Base-by-base conservation (phyloP, 2,888 invertebrate genomes). In the Orchesella flavescens region DNA sequence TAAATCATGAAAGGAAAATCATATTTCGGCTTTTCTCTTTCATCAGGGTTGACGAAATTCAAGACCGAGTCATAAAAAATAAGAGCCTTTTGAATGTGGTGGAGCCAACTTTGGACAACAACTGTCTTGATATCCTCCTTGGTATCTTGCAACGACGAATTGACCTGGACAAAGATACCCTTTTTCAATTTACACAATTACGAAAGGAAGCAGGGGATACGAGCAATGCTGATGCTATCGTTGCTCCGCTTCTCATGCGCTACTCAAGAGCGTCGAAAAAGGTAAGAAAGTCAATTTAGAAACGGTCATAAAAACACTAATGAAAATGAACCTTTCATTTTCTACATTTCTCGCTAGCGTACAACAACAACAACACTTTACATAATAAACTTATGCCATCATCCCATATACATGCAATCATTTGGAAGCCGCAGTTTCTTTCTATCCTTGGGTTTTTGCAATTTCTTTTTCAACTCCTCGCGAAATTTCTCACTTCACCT, bases 21-120 rank as follows among this genome's bases (percentile, higher is more conserved):
- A 34, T 34, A 2, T 34, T 7, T 34, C 34, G 3, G 2, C 7
- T 34, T 2, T 34, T 34, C 7, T 34, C 34, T 34, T 34, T 34
- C 34, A 86, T 34, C 34, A 86, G 88, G 76, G 86, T 86, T 89
- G 93, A 93, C 10, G 97, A 97, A 89, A 96, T 97, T 71, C 97
- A 97, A 90, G 94, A 96, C 87, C 91, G 97, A 0, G 92, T 97
- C 76, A 97, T 97, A 89, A 96, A 97, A 91, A 97, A 97, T 91
- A 96, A 97, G 91, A 95, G 96, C 0, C 91, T 97, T 53, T 91
- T 96, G 85, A 97, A 92, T 88, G 91, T 91, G 10, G 90, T 92
- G 15, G 92, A 92, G 87, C 92, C 96, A 65, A 94, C 95, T 83
- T 91, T 97, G 88, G 95, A 95, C 89, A 95, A 95, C 89, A 94